Percentiles rank a stretch among this genome's conserved stretches.
These are phyloP conservation scores for Andrena cerasifolii DNA, from an alignment of 1,140 invertebrate species.

Conservation along the genomic window DNA sequence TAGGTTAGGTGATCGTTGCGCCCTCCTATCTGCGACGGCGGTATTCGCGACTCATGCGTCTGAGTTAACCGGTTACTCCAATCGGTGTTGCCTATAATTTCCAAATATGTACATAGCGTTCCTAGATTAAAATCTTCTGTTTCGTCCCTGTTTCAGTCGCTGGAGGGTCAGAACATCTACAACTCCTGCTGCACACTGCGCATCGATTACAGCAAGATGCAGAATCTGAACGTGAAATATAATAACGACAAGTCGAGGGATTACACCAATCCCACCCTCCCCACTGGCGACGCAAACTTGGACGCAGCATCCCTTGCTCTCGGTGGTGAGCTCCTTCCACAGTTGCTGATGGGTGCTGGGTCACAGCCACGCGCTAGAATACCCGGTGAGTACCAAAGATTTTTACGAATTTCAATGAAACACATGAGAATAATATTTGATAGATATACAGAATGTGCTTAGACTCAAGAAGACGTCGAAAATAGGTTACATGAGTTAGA, in stretches of 20 bases:
- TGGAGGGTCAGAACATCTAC: constrained; percentile 99
- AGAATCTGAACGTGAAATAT: constrained; percentile 98
- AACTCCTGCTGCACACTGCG: constrained; percentile 99
- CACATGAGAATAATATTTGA: background rate
- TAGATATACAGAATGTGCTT: too few relatives aligned
- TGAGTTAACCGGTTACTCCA: too few relatives aligned
- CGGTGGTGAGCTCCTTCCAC: constrained; percentile 85
- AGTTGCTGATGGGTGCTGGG: constrained; percentile 87
- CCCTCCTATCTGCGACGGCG: too few relatives aligned
- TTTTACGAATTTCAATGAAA: background rate
- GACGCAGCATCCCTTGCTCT: constrained; percentile 86
- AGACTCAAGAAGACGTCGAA: too few relatives aligned
- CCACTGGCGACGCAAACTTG: constrained; percentile 92
- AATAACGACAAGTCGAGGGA: constrained; percentile 99
- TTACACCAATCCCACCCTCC: constrained; percentile 98
- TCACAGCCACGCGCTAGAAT: constrained; percentile 83
- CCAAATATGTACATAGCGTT: too few relatives aligned
- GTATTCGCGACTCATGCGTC: too few relatives aligned
- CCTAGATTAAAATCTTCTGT: background rate
- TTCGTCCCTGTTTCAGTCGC: constrained; percentile 85
- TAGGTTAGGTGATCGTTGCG: too few relatives aligned
- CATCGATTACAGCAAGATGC: constrained; percentile 99
- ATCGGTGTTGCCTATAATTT: too few relatives aligned
- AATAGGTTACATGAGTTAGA: too few relatives aligned
- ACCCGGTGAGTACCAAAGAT: constrained; percentile 77